These are phyloP conservation scores for Olivierus martensii DNA, from an alignment of 1,140 invertebrate genomes.

Conservation along the genomic window DNA sequence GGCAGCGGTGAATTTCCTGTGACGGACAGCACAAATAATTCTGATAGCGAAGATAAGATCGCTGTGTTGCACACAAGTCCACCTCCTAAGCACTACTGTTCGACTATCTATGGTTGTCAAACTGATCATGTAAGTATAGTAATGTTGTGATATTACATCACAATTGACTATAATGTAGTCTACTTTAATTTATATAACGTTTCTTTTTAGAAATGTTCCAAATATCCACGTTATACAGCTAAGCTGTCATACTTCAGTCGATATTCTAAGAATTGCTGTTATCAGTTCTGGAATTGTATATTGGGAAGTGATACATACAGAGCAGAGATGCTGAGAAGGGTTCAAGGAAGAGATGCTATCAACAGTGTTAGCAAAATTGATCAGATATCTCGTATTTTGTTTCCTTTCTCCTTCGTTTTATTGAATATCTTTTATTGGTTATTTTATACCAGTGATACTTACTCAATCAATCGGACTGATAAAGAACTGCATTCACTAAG, in stretches of 20 bases:
- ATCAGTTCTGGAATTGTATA: conserved; percentile 37
- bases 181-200: too few relatives aligned
- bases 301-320: conserved; percentile 47
- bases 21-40: neutral
- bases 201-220: too few relatives aligned
- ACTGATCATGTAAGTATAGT: too few relatives aligned
- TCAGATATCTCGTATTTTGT: conserved; percentile 62
- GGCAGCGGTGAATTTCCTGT: conserved; percentile 16
- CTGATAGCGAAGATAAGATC: conserved; percentile 2
- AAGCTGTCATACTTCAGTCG: neutral
- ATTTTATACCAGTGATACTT: conserved; percentile 36
- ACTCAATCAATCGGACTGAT: conserved; percentile 6
- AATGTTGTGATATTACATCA: too few relatives aligned
- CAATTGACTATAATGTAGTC: too few relatives aligned
- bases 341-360: conserved; percentile 32
- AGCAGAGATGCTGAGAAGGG: conserved; percentile 20
- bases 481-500: neutral
- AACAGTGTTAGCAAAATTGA: conserved; percentile 83
- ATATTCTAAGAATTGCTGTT: conserved; percentile 7
- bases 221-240: too few relatives aligned
- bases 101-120: too few relatives aligned
- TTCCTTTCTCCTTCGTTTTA: conserved; percentile 68
- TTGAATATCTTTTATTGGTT: conserved; percentile 82
- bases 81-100: too few relatives aligned
- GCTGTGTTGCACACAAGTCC: too few relatives aligned